These are phyloP conservation scores for Phytoseiulus persimilis DNA, from an alignment of 2,888 invertebrate genomes.

Conservation along the genomic window DNA sequence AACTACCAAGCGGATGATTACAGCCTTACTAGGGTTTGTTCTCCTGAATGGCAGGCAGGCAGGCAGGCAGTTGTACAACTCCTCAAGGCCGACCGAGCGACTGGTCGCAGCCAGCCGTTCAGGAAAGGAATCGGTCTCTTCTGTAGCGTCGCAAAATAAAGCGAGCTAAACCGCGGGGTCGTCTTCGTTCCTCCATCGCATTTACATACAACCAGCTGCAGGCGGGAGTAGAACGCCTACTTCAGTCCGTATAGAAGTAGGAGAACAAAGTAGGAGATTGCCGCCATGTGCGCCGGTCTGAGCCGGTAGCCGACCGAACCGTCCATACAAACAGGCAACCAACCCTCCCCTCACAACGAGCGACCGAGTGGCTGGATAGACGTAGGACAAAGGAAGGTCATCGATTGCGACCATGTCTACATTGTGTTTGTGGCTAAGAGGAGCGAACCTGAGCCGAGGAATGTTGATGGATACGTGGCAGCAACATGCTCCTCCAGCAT, in stretches of 20 bases:
- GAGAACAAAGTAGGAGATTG: background rate
- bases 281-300: background rate
- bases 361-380: background rate
- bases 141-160: background rate
- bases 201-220: background rate
- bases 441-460: background rate
- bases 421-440: background rate
- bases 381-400: background rate
- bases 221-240: background rate
- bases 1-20: background rate
- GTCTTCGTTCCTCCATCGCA: background rate
- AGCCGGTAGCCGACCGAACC: background rate
- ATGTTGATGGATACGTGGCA: background rate
- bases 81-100: background rate
- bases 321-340: too few relatives aligned
- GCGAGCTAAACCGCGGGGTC: conserved; percentile 5
- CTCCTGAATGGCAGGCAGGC: background rate
- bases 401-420: background rate
- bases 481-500: background rate
- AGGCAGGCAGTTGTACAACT: background rate
- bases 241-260: background rate
- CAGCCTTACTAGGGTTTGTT: background rate
- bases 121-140: background rate
- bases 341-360: background rate
- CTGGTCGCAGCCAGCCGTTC: background rate